These are phyloP conservation scores for Toxotes chatareus DNA, from an alignment of 2,113 vertebrate species.

Conservation along the genomic window DNA sequence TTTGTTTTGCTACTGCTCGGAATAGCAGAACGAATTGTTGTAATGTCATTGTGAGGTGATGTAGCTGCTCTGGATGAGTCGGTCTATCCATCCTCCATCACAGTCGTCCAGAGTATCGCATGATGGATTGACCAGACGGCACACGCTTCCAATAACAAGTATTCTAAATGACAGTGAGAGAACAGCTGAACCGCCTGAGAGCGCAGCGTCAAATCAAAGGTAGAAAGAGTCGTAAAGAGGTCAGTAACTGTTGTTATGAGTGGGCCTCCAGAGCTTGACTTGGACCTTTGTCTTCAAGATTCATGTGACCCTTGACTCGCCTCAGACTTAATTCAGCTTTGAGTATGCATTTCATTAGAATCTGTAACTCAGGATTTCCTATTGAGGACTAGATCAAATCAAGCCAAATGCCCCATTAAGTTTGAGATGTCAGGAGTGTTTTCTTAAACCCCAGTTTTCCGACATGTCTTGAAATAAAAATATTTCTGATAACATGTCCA, in stretches of 20 bases:
- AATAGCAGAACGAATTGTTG: constrained; percentile 51
- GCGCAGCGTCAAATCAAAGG: not conserved
- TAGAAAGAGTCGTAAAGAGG: not conserved
- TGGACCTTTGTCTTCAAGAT: not conserved
- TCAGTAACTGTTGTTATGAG: not conserved
- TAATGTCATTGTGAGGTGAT: constrained; percentile 54
- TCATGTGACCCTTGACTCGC: not conserved
- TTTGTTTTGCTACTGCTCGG: constrained; percentile 53
- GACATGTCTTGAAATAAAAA: too few species aligned
- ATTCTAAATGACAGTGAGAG: constrained; percentile 31
- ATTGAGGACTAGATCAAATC: not conserved
- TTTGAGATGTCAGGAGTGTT: not conserved
- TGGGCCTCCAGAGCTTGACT: not conserved
- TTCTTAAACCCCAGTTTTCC: not conserved
- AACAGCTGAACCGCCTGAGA: constrained; percentile 9
- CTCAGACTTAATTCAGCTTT: not conserved
- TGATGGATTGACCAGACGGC: constrained; percentile 46
- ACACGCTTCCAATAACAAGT: constrained; percentile 34
- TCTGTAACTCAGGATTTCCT: not conserved
- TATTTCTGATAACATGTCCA: too few species aligned
- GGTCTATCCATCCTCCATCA: constrained; percentile 36
- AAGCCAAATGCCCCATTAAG: not conserved
- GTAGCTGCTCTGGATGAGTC: constrained; percentile 27
- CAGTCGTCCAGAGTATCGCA: constrained; percentile 7
- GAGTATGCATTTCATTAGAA: constrained; percentile 11